phyloP scores from a whole-genome alignment of 2,888 invertebrate genomes.

The Hylaea fasciaria region DNA sequence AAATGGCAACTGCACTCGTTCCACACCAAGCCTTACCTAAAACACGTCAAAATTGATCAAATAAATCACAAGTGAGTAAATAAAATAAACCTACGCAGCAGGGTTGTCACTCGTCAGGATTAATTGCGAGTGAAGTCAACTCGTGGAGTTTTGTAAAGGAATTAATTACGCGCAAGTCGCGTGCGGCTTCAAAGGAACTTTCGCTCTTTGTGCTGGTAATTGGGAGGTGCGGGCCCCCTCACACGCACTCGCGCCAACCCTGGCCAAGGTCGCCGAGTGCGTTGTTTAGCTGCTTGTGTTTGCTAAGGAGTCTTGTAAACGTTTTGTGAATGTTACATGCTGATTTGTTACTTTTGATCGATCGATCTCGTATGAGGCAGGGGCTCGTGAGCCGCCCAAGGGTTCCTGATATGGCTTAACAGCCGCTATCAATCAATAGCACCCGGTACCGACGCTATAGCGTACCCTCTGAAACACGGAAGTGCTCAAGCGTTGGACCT shows the following conservation, averaged over 20 bases:
- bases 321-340: background rate
- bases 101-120: constrained; percentile 26
- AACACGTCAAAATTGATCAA: constrained; percentile 14
- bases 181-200: constrained; percentile 37
- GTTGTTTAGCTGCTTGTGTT: constrained; percentile 6
- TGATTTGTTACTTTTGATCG: background rate
- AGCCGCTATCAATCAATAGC: too few species aligned
- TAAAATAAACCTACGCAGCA: constrained; percentile 29
- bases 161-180: constrained; percentile 40
- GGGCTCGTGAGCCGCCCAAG: too few species aligned
- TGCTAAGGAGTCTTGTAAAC: constrained; percentile 2
- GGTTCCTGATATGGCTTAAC: too few species aligned
- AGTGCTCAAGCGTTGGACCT: too few species aligned
- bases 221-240: constrained; percentile 30
- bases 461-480: too few species aligned
- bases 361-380: background rate
- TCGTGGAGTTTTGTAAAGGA: constrained; percentile 39
- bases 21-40: too few species aligned
- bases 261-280: constrained; percentile 14
- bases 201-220: constrained; percentile 39
- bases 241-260: constrained; percentile 27
- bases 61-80: constrained; percentile 25
- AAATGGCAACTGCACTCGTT: too few species aligned
- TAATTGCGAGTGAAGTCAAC: constrained; percentile 38
- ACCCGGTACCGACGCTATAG: too few species aligned